These are phyloP conservation scores for Cosmorhoe ocellata DNA, from an alignment of 2,888 invertebrate species.

Conservation along the genomic window DNA sequence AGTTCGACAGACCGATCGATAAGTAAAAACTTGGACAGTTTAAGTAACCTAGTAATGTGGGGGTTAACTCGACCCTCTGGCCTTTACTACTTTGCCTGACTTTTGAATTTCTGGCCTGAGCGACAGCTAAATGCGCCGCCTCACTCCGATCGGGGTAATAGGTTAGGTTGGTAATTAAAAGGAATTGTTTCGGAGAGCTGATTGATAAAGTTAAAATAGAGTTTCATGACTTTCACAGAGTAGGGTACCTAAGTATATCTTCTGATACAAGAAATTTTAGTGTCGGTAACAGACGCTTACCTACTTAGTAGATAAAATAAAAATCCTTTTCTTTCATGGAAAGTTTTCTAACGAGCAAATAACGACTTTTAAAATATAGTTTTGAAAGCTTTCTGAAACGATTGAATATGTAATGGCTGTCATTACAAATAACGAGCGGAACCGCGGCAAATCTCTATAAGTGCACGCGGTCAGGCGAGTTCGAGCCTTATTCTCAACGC, in stretches of 20 bases:
- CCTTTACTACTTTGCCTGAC: too few relatives aligned
- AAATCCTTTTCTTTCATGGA: background rate
- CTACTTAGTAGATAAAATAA: too few relatives aligned
- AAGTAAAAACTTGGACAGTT: slow-evolving; percentile 13
- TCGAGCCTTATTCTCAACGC: background rate
- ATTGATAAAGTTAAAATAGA: slow-evolving; percentile 25
- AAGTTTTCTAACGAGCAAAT: slow-evolving; percentile 31
- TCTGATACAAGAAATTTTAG: too few relatives aligned
- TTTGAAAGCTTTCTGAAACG: slow-evolving; percentile 27
- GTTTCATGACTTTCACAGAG: background rate
- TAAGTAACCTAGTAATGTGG: slow-evolving; percentile 15
- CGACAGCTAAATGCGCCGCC: slow-evolving; percentile 6
- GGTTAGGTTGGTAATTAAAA: slow-evolving; percentile 2
- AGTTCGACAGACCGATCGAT: slow-evolving; percentile 2
- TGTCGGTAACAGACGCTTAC: too few relatives aligned
- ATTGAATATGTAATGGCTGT: slow-evolving; percentile 28
- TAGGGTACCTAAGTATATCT: too few relatives aligned
- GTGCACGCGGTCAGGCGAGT: background rate
- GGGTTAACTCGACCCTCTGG: slow-evolving; percentile 14
- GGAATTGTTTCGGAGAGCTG: slow-evolving; percentile 14
- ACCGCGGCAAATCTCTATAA: slow-evolving; percentile 22
- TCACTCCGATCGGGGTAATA: slow-evolving; percentile 12
- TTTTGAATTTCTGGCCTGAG: background rate
- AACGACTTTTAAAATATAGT: slow-evolving; percentile 32
- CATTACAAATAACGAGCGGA: slow-evolving; percentile 26